Conservation (phyloP, 1,140 invertebrate species). For the Drosophila bocqueti region DNA sequence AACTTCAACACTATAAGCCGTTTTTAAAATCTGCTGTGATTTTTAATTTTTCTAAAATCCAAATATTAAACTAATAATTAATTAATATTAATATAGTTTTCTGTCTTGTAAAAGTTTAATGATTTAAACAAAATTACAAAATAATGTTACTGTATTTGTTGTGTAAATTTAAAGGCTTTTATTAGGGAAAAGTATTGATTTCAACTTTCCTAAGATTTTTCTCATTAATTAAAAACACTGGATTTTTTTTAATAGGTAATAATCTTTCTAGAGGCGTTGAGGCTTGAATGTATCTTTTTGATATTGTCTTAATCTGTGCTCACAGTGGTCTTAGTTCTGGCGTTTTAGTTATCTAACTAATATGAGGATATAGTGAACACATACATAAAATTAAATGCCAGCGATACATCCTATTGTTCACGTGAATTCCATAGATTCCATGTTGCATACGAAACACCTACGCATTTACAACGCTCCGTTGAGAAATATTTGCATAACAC, state of each 20-base stretch:
- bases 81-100: too few species aligned
- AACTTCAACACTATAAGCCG: too few species aligned
- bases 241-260: too few species aligned
- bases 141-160: too few species aligned
- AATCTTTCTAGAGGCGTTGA: background rate
- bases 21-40: too few species aligned
- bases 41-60: too few species aligned
- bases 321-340: background rate
- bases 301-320: background rate
- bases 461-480: constrained; percentile 39
- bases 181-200: too few species aligned
- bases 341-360: background rate
- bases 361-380: background rate
- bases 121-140: too few species aligned
- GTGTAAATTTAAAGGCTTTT: too few species aligned
- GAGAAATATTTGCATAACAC: constrained; percentile 65
- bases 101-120: too few species aligned
- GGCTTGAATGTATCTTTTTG: background rate
- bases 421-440: constrained; percentile 7
- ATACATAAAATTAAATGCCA: constrained; percentile 25
- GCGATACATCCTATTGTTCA: background rate
- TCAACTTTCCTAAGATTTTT: background rate
- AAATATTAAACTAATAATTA: too few species aligned
- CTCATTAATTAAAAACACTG: background rate
- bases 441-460: constrained; percentile 49